Base-by-base conservation (phyloP, 2,888 invertebrate species). In the Agelastica alni region DNA sequence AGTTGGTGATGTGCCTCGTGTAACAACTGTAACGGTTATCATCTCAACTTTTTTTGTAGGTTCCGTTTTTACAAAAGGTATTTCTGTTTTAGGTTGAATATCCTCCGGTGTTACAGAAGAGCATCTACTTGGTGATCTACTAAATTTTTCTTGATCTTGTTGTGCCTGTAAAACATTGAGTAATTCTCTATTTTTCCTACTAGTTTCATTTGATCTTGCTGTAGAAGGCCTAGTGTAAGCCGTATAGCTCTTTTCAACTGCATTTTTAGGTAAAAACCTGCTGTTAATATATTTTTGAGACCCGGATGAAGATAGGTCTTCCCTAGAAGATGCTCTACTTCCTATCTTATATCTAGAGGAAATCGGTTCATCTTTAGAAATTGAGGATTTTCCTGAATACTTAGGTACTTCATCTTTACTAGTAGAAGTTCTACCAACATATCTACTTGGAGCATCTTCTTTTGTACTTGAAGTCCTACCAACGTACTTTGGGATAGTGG, bases 1-100 rank as follows among this genome's bases (percentile, higher is more conserved):
- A 0, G 87, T 88, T 0, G 91, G 91, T 12, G 91, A 92, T 0
- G 91, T 91, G 18, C 86, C 87, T 53, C 91, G 80, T 0, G 89
- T 89, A 2, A 89, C 80, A 44, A 91, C 83, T 3, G 81, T 80
- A 2, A 91, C 73, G 2, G 83, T 77, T 31, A 81, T 72, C 53
- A 76, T 74, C 58, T 76, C 75, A 10, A 66, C 59, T 52, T 64
- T 65, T 37, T 66, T 54, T 3, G 59, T 64, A 34, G 66, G 60
- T 41, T 59, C 56, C 36, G 61, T 58, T 17, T 14, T 32, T 2
- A 4, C 17, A 36, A 17, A 18, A 12, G 31, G 6, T 9, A 14
- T 39, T 10, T 41, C 34, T 20, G 10, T 28, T 7, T 14, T 10
- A 26, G 54, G 51, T 39, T 16, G 36, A 32, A 54, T 20, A 36